These are phyloP conservation scores for Sarcophaga bullata DNA, from an alignment of 1,140 invertebrate genomes.

Conservation along the genomic window DNA sequence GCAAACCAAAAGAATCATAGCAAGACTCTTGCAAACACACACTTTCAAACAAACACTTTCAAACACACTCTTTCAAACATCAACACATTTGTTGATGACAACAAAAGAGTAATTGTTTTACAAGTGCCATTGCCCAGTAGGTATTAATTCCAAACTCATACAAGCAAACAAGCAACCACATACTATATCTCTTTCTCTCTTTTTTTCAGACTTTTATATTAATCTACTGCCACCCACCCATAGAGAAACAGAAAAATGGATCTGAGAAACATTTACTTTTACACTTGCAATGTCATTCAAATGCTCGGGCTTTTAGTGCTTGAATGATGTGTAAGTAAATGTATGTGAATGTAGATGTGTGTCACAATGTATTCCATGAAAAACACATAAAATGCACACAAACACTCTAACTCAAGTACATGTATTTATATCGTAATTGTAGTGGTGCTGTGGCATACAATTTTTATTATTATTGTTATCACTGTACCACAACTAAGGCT, in stretches of 20 bases:
- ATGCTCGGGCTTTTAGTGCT: background rate
- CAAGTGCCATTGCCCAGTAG: background rate
- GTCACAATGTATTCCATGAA: too few species aligned
- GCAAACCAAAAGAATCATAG: background rate
- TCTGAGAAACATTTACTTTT: background rate
- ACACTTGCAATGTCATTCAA: too few species aligned
- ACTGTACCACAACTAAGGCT: background rate
- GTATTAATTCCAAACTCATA: background rate
- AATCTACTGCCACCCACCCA: background rate
- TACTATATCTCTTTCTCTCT: background rate
- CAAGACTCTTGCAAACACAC: background rate
- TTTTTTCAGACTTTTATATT: too few species aligned
- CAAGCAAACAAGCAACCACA: background rate
- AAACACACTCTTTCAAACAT: background rate
- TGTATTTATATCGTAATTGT: too few species aligned
- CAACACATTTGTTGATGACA: background rate
- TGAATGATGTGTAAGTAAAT: background rate
- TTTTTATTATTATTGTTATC: too few species aligned
- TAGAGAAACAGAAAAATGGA: background rate
- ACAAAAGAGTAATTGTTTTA: conserved; percentile 19
- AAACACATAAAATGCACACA: background rate
- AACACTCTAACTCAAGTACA: too few species aligned
- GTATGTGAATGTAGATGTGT: background rate
- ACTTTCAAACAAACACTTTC: background rate
- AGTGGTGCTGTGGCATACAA: too few species aligned